Evolutionary conservation across 2,888 invertebrate species (phyloP), one percentile per base, ranked within the genome.

Genomic region (Perizoma affinitatum): DNA sequence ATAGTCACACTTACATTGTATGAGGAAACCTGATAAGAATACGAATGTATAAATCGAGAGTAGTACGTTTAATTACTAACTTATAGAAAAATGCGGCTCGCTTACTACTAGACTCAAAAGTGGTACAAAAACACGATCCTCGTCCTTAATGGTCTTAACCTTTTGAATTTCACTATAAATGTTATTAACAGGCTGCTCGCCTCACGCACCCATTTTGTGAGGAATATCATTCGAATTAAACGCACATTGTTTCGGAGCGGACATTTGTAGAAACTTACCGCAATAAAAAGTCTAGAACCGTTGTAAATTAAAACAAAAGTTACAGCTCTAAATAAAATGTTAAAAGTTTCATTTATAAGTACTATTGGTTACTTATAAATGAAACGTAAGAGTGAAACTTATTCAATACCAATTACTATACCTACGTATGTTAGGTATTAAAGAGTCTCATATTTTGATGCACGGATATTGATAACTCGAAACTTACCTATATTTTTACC

Each of bases 141-240:
- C 59, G 63, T 54, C 71, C 74, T 60, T 87, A 87, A 88, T 87
- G 73, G 79, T 75, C 68, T 80, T 88, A 83, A 88, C 89, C 89
- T 90, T 90, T 88, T 58, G 52, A 72, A 79, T 82, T 85, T 84
- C 82, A 69, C 75, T 74, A 82, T 83, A 85, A 85, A 78, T 73
- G 80, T 75, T 84, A 86, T 88, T 87, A 85, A 79, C 80, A 75
- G 75, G 67, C 74, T 66, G 72, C 68, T 69, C 76, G 76, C 69
- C 74, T 49, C 69, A 72, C 70, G 73, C 74, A 73, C 74, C 52
- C 47, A 46, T 54, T 54, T 51, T n/a, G 45, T 46, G 8, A 7
- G 33, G 11, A 54, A 51, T 54, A 55, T 56, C 45, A 56, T 63
- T 58, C 45, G 55, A 55, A 48, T 58, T 47, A 42, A 22, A 59